phyloP scores from a whole-genome alignment of 1,140 invertebrate genomes.

The Sycophaga agraensis region DNA sequence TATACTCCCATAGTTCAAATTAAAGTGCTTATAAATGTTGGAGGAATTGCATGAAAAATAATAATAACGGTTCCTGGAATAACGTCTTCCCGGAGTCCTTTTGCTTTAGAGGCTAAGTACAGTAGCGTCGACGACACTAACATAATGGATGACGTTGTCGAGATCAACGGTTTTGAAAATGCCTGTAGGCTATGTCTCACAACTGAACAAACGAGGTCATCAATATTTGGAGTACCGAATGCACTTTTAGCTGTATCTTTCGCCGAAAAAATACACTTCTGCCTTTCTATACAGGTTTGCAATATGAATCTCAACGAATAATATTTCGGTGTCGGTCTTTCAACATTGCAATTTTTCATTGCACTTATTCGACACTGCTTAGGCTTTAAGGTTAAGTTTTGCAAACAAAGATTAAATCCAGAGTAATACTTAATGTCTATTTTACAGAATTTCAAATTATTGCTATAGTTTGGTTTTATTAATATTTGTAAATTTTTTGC shows the following conservation, averaged over 20 bases:
- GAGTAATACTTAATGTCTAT: neutral
- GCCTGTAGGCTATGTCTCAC: constrained; percentile 67
- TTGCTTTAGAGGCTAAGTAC: no score
- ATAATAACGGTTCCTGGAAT: no score
- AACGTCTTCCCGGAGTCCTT: no score
- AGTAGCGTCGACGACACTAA: no score
- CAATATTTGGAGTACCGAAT: constrained; percentile 48
- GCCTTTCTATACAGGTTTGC: constrained; percentile 64
- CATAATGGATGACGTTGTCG: constrained; percentile 48
- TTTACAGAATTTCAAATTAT: no score
- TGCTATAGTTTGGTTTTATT: no score
- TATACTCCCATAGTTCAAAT: no score
- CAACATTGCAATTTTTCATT: neutral
- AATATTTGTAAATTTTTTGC: no score
- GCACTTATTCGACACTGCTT: neutral
- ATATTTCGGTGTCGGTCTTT: no score
- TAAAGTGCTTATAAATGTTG: no score
- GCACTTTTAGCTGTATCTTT: constrained; percentile 56
- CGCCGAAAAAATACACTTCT: constrained; percentile 63
- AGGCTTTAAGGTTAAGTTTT: constrained; percentile 12
- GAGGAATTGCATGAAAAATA: no score
- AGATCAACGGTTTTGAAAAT: constrained; percentile 45
- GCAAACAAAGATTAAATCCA: constrained; percentile 3
- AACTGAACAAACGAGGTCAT: constrained; percentile 55
- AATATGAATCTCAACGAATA: neutral